Percentiles rank a stretch among this genome's conserved stretches.
These are phyloP conservation scores for Microctenopoma lineatum DNA, from an alignment of 2,797 vertebrate species.

Conservation along the genomic window DNA sequence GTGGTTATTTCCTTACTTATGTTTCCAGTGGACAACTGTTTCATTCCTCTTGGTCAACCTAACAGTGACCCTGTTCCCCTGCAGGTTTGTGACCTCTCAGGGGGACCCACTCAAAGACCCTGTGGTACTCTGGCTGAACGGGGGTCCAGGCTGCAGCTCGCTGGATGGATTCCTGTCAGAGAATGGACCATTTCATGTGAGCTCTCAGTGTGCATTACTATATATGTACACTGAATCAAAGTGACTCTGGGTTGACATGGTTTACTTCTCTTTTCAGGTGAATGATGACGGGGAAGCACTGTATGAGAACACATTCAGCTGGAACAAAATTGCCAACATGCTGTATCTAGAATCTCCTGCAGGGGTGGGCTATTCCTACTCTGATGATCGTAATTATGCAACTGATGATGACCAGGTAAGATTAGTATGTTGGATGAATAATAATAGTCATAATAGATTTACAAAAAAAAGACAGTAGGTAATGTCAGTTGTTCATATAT, in stretches of 20 bases:
- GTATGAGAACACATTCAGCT: slow-evolving; percentile 83
- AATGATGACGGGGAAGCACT: slow-evolving; percentile 78
- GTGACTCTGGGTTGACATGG: not conserved
- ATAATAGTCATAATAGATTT: not conserved
- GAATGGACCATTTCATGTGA: slow-evolving; percentile 85
- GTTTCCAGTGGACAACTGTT: not conserved
- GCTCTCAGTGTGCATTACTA: slow-evolving; percentile 10
- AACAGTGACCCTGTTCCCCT: slow-evolving; percentile 2
- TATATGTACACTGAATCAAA: not conserved
- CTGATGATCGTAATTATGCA: slow-evolving; percentile 76
- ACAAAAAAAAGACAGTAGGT: not conserved
- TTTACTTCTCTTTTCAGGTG: slow-evolving; percentile 65
- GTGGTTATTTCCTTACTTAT: too few relatives aligned
- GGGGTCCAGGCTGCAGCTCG: slow-evolving; percentile 87
- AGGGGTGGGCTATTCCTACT: slow-evolving; percentile 86
- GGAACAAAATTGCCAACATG: slow-evolving; percentile 84
- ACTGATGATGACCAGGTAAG: slow-evolving; percentile 81
- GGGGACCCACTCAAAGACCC: slow-evolving; percentile 80
- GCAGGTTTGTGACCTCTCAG: slow-evolving; percentile 86
- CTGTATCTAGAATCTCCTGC: slow-evolving; percentile 85
- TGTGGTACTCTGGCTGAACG: slow-evolving; percentile 85
- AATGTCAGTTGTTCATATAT: not conserved
- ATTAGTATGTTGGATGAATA: not conserved
- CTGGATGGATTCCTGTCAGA: slow-evolving; percentile 85
- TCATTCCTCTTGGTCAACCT: not conserved